Evolutionary conservation across 2,113 vertebrate genomes (phyloP), one percentile per base, ranked within the genome.

Genomic region (Lichenostomus cassidix): DNA sequence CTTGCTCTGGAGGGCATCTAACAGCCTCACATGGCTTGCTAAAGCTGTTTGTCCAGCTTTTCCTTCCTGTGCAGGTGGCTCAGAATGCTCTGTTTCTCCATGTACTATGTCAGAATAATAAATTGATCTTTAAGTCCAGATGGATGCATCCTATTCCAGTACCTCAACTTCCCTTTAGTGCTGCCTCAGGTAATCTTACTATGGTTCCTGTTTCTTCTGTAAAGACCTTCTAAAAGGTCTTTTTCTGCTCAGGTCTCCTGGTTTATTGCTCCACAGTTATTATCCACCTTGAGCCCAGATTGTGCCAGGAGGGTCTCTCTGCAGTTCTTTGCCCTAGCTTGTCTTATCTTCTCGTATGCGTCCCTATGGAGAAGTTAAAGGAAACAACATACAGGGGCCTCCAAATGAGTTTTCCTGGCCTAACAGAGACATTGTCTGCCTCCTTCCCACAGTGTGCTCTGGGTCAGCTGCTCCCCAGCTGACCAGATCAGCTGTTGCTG

Each of bases 401-500:
- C 63, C 37, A 46, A 2, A 47, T 8, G 23, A 59, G 19, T 83
- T 67, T 31, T 87, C 12, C 10, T 37, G 39, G 31, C 25, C 28
- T 21, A 19, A 24, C 3, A 24, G 29, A 39, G 65, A 35, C 52
- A 44, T 42, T 17, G 7, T 18, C n/a, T 86, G 5, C 8, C 5
- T 69, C 19, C 23, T 86, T 86, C 46, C 39, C 29, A 35, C 22
- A 10, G 35, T 60, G 25, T 63, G 64, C 21, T 47, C 52, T 47
- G 23, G 46, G 52, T 92, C 91, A 87, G 70, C 89, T 94, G 94
- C 89, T 83, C 39, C 39, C n/a, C 89, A 83, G 95, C 82, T 96
- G 95, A 93, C 35, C 33, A 74, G 22, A 70, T 94, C 76, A 92
- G 79, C 91, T 92, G 68, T 55, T 95, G 68, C 37, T 67, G 33